Evolutionary conservation across 2,797 vertebrate species (phyloP).

Genomic region (Catamblyrhynchus diadema): DNA sequence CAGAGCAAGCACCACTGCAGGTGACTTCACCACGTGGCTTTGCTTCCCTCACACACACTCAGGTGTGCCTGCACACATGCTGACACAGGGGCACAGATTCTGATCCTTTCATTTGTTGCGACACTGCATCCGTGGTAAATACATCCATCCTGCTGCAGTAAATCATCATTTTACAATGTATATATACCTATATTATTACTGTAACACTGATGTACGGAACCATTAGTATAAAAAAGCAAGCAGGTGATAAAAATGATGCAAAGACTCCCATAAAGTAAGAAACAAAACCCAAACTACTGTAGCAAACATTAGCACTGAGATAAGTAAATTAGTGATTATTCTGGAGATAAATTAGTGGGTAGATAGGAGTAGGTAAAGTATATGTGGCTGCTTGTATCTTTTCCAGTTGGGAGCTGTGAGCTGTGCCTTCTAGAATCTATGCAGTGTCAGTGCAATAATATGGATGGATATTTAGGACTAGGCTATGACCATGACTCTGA

Average conservation of each 20-base stretch:
- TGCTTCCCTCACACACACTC: not conserved
- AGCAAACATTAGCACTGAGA: constrained; percentile 63
- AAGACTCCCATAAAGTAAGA: constrained; percentile 63
- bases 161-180: constrained; percentile 64
- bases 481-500: constrained; percentile 21
- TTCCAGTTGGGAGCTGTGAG: constrained; percentile 32
- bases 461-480: constrained; percentile 23
- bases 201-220: constrained; percentile 61
- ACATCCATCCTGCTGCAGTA: constrained; percentile 38
- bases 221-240: constrained; percentile 68
- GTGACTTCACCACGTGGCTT: not conserved
- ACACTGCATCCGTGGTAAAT: not conserved
- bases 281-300: constrained; percentile 66
- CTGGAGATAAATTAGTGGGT: constrained; percentile 53
- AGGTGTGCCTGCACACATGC: not conserved
- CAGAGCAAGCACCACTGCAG: not conserved
- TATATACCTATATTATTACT: constrained; percentile 58
- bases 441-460: constrained; percentile 6
- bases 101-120: constrained; percentile 33
- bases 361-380: constrained; percentile 7
- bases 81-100: not conserved
- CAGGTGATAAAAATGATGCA: constrained; percentile 66
- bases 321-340: constrained; percentile 71
- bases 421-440: not conserved
- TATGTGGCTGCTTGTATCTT: not conserved